Evolutionary conservation across 2,113 vertebrate species (phyloP).

Genomic region (Spea bombifrons): DNA sequence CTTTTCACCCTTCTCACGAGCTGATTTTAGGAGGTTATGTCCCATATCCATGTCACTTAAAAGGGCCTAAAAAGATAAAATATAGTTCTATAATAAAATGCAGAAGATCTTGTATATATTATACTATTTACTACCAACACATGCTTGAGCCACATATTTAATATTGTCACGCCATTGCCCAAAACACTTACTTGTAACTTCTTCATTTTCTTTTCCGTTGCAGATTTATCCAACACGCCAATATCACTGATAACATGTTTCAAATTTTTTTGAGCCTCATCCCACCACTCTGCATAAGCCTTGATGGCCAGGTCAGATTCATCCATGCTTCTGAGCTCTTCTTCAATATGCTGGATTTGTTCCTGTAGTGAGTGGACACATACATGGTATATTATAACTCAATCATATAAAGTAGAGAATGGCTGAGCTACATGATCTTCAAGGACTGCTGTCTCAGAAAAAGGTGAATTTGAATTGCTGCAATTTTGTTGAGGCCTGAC

Average conservation of each 20-base stretch:
- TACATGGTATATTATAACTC: background rate
- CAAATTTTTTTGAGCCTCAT: constrained; percentile 76
- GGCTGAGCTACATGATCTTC: too few species aligned
- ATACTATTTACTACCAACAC: background rate
- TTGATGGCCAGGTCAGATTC: constrained; percentile 80
- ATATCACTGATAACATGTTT: constrained; percentile 66
- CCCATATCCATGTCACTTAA: constrained; percentile 84
- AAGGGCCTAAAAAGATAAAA: constrained; percentile 54
- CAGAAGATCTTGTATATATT: too few species aligned
- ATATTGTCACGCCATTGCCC: too few species aligned
- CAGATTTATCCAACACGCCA: constrained; percentile 71
- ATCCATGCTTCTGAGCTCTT: constrained; percentile 82
- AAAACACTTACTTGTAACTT: constrained; percentile 77
- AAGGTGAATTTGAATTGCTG: too few species aligned
- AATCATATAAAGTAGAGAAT: too few species aligned
- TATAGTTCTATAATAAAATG: background rate
- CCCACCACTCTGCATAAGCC: constrained; percentile 83
- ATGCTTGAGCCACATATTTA: background rate
- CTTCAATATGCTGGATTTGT: constrained; percentile 84
- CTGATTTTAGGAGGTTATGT: constrained; percentile 82
- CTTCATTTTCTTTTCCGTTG: constrained; percentile 86
- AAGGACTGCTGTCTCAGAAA: too few species aligned
- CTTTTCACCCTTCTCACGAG: constrained; percentile 81
- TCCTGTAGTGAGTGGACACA: constrained; percentile 67
- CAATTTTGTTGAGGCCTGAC: too few species aligned